phyloP scores from a whole-genome alignment of 2,113 vertebrate species.

The Oxyura jamaicensis region DNA sequence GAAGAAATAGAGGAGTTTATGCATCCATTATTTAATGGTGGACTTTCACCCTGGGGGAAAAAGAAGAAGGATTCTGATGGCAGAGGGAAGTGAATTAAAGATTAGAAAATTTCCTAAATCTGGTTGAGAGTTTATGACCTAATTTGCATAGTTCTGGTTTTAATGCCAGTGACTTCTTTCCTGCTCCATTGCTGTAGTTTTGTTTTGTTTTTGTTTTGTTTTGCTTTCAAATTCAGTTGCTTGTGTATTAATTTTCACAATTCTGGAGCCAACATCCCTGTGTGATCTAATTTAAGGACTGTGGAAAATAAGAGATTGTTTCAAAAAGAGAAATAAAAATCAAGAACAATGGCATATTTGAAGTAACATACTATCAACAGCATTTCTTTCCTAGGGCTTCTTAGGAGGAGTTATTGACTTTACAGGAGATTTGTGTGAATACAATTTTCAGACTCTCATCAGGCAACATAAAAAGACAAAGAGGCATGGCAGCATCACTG shows the following conservation, averaged over 20 bases:
- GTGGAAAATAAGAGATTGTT: background rate
- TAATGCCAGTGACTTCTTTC: slow-evolving; percentile 22
- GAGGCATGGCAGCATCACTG: background rate
- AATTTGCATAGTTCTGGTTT: slow-evolving; percentile 45
- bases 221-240: slow-evolving; percentile 45
- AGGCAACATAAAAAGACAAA: background rate
- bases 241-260: slow-evolving; percentile 54
- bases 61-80: slow-evolving; percentile 41
- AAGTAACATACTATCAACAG: background rate
- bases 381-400: background rate
- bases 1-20: slow-evolving; percentile 19
- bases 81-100: slow-evolving; percentile 51
- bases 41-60: background rate
- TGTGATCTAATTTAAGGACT: slow-evolving; percentile 45
- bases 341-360: slow-evolving; percentile 1
- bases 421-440: background rate
- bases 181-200: background rate
- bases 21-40: slow-evolving; percentile 25
- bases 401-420: background rate
- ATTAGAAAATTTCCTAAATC: background rate
- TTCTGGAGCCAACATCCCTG: slow-evolving; percentile 35
- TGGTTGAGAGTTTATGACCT: slow-evolving; percentile 8
- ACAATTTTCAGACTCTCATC: background rate
- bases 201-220: background rate
- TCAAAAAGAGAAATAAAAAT: background rate